Evolutionary conservation across 1,140 invertebrate genomes (phyloP), one percentile per base, ranked within the genome.

Genomic region (Drosophila sp.): DNA sequence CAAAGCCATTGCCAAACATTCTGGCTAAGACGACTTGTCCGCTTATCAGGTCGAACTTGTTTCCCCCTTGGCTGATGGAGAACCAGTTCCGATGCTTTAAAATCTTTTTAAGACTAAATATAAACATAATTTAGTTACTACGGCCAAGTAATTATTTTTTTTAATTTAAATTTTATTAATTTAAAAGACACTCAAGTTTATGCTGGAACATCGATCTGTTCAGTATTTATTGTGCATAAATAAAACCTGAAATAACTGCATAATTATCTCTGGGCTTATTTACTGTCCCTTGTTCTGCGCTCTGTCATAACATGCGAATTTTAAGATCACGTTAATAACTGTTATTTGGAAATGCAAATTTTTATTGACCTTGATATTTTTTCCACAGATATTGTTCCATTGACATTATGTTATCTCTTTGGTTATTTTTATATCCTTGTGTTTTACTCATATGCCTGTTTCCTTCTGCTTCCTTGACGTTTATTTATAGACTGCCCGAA

Each of bases 401-500:
- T n/a, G n/a, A n/a, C n/a, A 29, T 29, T 50, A 32, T 76, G 64
- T 75, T 54, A 46, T 61, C 27, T 80, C 64, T 54, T 71, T 45
- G 58, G 6, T n/a, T 21, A 27, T 70, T 53, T 59, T 70, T 63
- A 29, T 38, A 36, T 14, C 21, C 21, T 18, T 43, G n/a, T 27
- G 18, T 6, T 11, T 69, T 61, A 41, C 58, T 51, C 56, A 61
- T 27, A n/a, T n/a, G 50, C 18, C 27, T 43, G 29, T 34, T 61
- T 45, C 45, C 11, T 45, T 64, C 46, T 53, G 29, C 50, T 71
- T 71, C 51, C 61, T 50, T n/a, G 61, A 32, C 27, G 11, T 54
- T 0, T 90, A 64, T 89, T 81, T 94, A 57, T 93, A 94, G 95
- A 96, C 89, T 96, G 96, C 92, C 94, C 95, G 21, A 96, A 96